Evolutionary conservation across 1,140 invertebrate genomes (phyloP).

Genomic region (Globodera rostochiensis): DNA sequence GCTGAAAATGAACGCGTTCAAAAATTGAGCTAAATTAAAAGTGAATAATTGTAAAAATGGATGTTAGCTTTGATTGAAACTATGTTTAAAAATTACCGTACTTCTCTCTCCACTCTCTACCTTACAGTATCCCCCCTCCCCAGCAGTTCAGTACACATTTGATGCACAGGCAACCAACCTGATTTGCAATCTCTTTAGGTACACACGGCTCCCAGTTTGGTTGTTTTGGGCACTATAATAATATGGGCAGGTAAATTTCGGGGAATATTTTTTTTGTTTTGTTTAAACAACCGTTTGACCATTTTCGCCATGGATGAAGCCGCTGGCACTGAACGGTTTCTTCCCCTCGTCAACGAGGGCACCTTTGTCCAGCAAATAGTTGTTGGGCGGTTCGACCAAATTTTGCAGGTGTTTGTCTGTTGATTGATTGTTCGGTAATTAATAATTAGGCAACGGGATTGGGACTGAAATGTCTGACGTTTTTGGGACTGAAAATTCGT

Average conservation of each 20-base stretch:
- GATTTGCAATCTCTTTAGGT: conserved; percentile 62
- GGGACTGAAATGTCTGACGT: background rate
- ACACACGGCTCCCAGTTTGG: conserved; percentile 65
- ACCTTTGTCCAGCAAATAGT: conserved; percentile 4
- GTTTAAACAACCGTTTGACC: conserved; percentile 18
- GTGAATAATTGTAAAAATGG: too few species aligned
- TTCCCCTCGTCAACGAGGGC: background rate
- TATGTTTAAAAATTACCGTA: too few species aligned
- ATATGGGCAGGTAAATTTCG: background rate
- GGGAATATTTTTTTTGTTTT: background rate
- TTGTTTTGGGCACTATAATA: conserved; percentile 49
- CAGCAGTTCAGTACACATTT: too few species aligned
- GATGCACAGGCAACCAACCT: background rate
- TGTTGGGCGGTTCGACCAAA: background rate
- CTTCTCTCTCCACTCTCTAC: too few species aligned
- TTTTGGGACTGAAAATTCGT: too few species aligned
- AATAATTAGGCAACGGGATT: background rate
- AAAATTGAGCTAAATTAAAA: too few species aligned
- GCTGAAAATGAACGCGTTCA: background rate
- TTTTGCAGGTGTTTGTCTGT: conserved; percentile 14
- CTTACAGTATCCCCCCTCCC: too few species aligned
- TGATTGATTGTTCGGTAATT: background rate
- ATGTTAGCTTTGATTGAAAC: too few species aligned
- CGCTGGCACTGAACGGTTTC: conserved; percentile 10
- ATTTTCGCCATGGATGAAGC: conserved; percentile 15